phyloP scores from a whole-genome alignment of 1,140 invertebrate species.

The Agrilus planipennis region DNA sequence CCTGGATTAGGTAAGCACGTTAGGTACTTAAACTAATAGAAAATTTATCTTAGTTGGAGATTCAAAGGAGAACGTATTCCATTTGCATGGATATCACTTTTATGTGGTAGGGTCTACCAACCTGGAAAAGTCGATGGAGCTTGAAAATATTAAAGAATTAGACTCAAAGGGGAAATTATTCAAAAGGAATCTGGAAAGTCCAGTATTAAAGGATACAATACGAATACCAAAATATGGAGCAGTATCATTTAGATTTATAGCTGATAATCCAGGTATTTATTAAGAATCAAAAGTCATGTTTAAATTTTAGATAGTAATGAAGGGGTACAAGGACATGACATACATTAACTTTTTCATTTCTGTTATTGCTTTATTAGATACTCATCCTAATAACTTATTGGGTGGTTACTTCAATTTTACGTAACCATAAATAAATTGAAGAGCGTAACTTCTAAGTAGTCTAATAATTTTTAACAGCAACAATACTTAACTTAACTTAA shows the following conservation, averaged over 20 bases:
- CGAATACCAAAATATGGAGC: conserved; percentile 55
- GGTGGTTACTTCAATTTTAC: conserved; percentile 57
- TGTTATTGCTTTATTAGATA: too few species aligned
- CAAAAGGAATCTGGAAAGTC: conserved; percentile 44
- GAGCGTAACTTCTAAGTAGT: too few species aligned
- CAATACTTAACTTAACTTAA: too few species aligned
- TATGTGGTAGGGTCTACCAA: conserved; percentile 48
- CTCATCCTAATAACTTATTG: too few species aligned
- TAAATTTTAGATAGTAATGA: background rate
- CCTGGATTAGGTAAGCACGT: too few species aligned
- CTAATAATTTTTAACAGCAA: too few species aligned
- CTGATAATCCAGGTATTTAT: conserved; percentile 55
- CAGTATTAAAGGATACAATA: conserved; percentile 58
- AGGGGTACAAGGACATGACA: conserved; percentile 48
- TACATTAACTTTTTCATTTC: conserved; percentile 66
- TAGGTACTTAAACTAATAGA: too few species aligned
- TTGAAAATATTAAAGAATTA: conserved; percentile 40
- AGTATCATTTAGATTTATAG: conserved; percentile 56
- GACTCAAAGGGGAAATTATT: conserved; percentile 43
- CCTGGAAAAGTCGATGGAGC: conserved; percentile 37
- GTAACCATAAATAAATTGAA: conserved; percentile 45
- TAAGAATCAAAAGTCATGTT: background rate
- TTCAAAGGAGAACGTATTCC: conserved; percentile 53
- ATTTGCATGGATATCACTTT: conserved; percentile 66
- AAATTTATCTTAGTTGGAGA: conserved; percentile 42